Conservation (phyloP, 1,140 invertebrate species). For the Panonychus citri region DNA sequence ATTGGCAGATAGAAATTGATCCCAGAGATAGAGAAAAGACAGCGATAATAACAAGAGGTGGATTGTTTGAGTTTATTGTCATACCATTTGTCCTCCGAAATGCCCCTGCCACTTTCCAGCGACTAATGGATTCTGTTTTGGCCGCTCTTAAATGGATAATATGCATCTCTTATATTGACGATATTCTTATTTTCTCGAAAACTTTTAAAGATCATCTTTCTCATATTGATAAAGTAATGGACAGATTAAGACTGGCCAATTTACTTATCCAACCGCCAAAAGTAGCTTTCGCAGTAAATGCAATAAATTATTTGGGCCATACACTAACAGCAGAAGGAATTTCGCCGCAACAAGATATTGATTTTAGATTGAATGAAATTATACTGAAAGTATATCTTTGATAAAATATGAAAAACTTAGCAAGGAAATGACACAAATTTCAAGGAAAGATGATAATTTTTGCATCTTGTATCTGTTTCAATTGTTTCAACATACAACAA, state of each 20-base stretch:
- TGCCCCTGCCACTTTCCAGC: conserved; percentile 14
- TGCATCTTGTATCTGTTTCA: no score
- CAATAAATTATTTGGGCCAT: conserved; percentile 11
- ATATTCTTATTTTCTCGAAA: conserved; percentile 14
- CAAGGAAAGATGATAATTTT: no score
- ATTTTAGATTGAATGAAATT: no score
- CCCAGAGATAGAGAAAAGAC: conserved; percentile 14
- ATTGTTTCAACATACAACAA: no score
- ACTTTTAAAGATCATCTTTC: conserved; percentile 13
- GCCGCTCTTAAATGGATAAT: conserved; percentile 3
- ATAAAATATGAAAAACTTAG: no score
- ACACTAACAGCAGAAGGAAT: conserved; percentile 2
- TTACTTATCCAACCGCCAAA: neutral
- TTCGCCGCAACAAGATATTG: neutral
- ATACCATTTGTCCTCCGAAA: neutral
- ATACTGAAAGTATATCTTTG: no score
- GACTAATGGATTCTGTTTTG: conserved; percentile 13
- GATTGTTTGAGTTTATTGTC: neutral
- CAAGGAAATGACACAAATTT: no score
- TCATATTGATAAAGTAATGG: conserved; percentile 10
- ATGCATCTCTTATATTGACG: conserved; percentile 15
- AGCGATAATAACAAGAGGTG: neutral
- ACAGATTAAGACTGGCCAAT: neutral
- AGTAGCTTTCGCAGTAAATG: conserved; percentile 6
- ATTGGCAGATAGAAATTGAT: conserved; percentile 17